Evolutionary conservation across 2,797 vertebrate genomes (phyloP).

Genomic region (Leptoclinus maculatus): DNA sequence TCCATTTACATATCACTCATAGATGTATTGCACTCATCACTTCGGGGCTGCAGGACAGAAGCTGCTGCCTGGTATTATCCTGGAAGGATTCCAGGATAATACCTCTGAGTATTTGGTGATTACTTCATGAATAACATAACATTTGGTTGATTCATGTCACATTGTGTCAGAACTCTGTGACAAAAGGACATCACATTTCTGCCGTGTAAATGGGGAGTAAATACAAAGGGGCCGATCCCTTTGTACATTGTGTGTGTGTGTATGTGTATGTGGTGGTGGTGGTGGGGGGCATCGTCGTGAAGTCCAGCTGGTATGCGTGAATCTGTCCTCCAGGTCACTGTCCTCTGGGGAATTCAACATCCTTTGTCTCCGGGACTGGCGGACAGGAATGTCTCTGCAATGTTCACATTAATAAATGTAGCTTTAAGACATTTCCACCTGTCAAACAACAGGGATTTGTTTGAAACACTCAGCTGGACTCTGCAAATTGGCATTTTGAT

Average conservation of each 20-base stretch:
- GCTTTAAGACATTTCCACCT: constrained; percentile 65
- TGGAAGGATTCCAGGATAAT: too few relatives aligned
- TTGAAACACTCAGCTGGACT: constrained; percentile 68
- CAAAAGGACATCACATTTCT: neutral
- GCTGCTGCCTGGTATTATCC: constrained; percentile 24
- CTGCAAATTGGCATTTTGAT: constrained; percentile 77
- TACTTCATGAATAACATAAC: constrained; percentile 2
- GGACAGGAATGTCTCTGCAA: constrained; percentile 67
- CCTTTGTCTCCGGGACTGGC: constrained; percentile 65
- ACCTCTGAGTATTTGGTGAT: constrained; percentile 3
- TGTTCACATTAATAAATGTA: constrained; percentile 79
- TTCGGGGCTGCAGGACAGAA: constrained; percentile 25
- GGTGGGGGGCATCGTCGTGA: neutral
- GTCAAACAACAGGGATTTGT: constrained; percentile 59
- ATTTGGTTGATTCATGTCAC: neutral
- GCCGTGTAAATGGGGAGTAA: constrained; percentile 46
- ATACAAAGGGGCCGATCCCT: constrained; percentile 9
- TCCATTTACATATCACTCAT: constrained; percentile 24
- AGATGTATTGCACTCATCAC: constrained; percentile 45
- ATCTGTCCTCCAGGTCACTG: constrained; percentile 77
- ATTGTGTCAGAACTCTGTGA: neutral
- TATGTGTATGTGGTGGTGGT: neutral
- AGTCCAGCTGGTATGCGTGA: constrained; percentile 82
- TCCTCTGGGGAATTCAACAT: constrained; percentile 74
- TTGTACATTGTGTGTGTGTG: constrained; percentile 11